These are phyloP conservation scores for Aeoliscus strigatus DNA, from an alignment of 2,797 vertebrate genomes.

Conservation along the genomic window DNA sequence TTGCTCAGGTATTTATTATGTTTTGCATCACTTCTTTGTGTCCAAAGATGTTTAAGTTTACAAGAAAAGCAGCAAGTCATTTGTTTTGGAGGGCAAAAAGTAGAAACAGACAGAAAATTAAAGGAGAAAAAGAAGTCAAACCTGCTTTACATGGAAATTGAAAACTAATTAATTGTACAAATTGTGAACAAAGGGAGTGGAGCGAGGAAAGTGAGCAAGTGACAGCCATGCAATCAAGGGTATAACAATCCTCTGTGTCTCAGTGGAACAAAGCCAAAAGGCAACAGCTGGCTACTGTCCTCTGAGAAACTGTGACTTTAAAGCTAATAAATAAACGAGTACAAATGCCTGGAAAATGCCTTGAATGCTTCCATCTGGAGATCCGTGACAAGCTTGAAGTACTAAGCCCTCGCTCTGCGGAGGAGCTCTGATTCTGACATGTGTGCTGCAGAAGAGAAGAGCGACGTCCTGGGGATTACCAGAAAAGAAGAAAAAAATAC, in stretches of 20 bases:
- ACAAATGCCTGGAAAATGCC: conserved; percentile 51
- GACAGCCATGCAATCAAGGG: conserved; percentile 57
- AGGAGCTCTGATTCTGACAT: conserved; percentile 62
- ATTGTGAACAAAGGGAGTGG: conserved; percentile 12
- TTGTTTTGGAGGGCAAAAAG: too few species aligned
- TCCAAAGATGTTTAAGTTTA: too few species aligned
- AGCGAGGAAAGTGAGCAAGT: conserved; percentile 25
- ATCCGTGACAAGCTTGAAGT: conserved; percentile 67
- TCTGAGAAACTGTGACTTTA: conserved; percentile 68
- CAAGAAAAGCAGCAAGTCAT: too few species aligned
- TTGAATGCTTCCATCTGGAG: conserved; percentile 72
- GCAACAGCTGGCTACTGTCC: conserved; percentile 74
- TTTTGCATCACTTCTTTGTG: too few species aligned
- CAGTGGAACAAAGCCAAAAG: conserved; percentile 62
- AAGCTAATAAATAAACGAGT: conserved; percentile 72
- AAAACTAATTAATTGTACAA: conserved; percentile 32
- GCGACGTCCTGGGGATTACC: conserved; percentile 52
- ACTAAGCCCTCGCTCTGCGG: conserved; percentile 51
- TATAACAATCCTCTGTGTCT: conserved; percentile 58
- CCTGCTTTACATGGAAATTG: too few species aligned
- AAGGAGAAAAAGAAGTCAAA: too few species aligned
- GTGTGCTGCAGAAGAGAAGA: conserved; percentile 55
- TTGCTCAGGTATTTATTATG: too few species aligned
- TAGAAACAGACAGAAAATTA: too few species aligned
- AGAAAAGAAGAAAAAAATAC: conserved; percentile 21